Evolutionary conservation across 2,113 vertebrate species (phyloP).

Genomic region (Megalops atlanticus): DNA sequence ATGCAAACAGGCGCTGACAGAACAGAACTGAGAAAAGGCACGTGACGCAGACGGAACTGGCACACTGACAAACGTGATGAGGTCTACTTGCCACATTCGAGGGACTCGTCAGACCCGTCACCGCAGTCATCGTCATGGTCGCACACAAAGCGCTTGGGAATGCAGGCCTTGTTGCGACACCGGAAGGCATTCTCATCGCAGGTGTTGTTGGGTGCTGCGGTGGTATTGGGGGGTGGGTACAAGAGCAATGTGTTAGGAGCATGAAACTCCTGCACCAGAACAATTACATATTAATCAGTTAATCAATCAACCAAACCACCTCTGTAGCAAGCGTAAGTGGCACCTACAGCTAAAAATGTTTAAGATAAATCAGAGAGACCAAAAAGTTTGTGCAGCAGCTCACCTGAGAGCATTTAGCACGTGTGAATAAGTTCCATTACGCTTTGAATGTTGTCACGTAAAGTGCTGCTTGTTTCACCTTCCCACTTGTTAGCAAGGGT

Average conservation of each 20-base stretch:
- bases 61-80: not conserved
- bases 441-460: too few species aligned
- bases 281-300: not conserved
- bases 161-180: constrained; percentile 80
- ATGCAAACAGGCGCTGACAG: not conserved
- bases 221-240: constrained; percentile 29
- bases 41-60: not conserved
- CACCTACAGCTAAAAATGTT: too few species aligned
- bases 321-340: too few species aligned
- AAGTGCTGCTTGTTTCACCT: too few species aligned
- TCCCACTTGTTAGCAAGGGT: too few species aligned
- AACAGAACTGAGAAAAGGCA: not conserved
- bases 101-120: constrained; percentile 82
- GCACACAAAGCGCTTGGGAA: constrained; percentile 81
- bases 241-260: not conserved
- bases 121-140: constrained; percentile 85
- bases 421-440: too few species aligned
- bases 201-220: constrained; percentile 77
- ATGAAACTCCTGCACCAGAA: not conserved
- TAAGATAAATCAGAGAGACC: too few species aligned
- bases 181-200: constrained; percentile 81
- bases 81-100: constrained; percentile 78
- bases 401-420: too few species aligned
- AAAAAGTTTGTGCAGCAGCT: too few species aligned
- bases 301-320: too few species aligned